Conservation (phyloP, 2,797 vertebrate species). For the Scomberomorus guttatus region DNA sequence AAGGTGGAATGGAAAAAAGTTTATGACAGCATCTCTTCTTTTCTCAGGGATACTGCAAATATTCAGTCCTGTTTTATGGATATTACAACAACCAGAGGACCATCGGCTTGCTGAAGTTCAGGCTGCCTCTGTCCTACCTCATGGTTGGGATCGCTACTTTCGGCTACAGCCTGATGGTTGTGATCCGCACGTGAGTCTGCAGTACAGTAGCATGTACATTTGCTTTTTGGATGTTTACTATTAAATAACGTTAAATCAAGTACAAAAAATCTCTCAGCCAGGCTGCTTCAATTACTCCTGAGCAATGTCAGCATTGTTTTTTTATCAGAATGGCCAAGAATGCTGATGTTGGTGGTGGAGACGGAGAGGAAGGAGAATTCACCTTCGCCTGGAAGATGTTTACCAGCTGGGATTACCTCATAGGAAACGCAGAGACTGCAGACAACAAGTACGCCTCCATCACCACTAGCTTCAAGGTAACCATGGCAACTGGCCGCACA, state of each 20-base stretch:
- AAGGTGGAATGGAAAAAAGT: neutral
- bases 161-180: constrained; percentile 97
- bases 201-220: neutral
- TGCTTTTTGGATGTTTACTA: too few relatives aligned
- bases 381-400: constrained; percentile 99
- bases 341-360: constrained; percentile 91
- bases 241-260: too few relatives aligned
- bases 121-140: constrained; percentile 96
- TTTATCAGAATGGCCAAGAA: constrained; percentile 95
- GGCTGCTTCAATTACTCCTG: neutral
- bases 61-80: constrained; percentile 96
- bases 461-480: constrained; percentile 98
- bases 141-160: constrained; percentile 96
- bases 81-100: constrained; percentile 96
- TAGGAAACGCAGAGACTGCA: constrained; percentile 96
- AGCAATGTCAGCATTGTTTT: neutral
- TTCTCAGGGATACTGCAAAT: constrained; percentile 95
- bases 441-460: constrained; percentile 98
- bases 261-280: too few relatives aligned
- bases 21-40: constrained; percentile 5
- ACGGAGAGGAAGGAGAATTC: constrained; percentile 92
- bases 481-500: neutral
- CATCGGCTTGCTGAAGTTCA: constrained; percentile 94
- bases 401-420: constrained; percentile 99
- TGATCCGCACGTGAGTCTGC: constrained; percentile 96